Evolutionary conservation across 2,113 vertebrate species (phyloP), one percentile per base, ranked within the genome.

Genomic region (Chinchilla lanigera): DNA sequence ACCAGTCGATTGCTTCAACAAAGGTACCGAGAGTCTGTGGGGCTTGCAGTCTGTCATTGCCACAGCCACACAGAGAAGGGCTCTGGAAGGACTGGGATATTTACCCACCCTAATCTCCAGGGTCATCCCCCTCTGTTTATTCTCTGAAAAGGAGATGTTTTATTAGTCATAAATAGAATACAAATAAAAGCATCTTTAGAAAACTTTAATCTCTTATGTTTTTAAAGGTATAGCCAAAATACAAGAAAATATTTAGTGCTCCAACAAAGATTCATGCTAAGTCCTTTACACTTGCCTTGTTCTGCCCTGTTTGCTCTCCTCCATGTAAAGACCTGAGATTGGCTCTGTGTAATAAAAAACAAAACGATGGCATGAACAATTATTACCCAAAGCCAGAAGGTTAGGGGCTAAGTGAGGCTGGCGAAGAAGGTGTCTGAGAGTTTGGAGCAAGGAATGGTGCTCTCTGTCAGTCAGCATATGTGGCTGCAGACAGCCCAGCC

Each of bases 161-260:
- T 47, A 89, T 67, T 89, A 84, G 71, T 78, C 67, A 91, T 85
- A 92, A 92, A 65, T 50, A 54, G 30, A 78, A 7, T 54, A 50
- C 58, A 13, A 92, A 80, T 81, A 77, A 86, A 93, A 61, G 0
- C 20, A 80, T 63, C 52, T 86, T 95, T 90, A 87, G 87, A 90
- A 90, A 96, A 94, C 13, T 22, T 38, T 24, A 47, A 30, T 86
- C 14, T 69, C n/a, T n/a, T n/a, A n/a, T n/a, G n/a, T n/a, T 89
- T 94, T 93, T 56, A 92, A 89, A 78, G 81, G 17, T 69, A 30
- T 0, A 86, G n/a, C 67, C 41, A 33, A 92, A 94, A 69, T 73
- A 80, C 35, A 86, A 90, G 69, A 61, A 92, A 71, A 30, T 28
- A 28, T 20, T 80, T 90, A 41, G 24, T 89, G 84, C 38, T 92